phyloP scores from a whole-genome alignment of 2,797 vertebrate species.

The Cossypha heuglini region DNA sequence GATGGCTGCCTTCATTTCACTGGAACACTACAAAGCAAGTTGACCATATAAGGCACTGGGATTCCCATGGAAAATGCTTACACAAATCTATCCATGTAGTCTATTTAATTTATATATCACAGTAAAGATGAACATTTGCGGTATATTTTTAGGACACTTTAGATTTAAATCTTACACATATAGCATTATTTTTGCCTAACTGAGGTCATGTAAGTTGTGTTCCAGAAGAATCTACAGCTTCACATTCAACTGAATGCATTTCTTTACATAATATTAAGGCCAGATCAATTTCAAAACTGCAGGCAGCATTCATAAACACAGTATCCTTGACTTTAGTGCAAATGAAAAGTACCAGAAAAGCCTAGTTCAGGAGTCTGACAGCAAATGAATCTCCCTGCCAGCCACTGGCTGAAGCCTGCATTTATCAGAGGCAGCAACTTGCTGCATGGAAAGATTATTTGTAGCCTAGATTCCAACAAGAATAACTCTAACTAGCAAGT shows the following conservation, averaged over 20 bases:
- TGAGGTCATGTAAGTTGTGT: not conserved
- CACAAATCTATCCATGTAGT: slow-evolving; percentile 13
- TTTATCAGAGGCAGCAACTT: slow-evolving; percentile 44
- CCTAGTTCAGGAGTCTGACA: not conserved
- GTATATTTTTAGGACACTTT: not conserved
- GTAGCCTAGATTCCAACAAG: slow-evolving; percentile 61
- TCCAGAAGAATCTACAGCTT: not conserved
- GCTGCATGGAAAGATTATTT: slow-evolving; percentile 55
- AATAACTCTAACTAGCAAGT: slow-evolving; percentile 57
- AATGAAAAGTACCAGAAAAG: not conserved
- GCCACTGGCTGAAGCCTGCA: not conserved
- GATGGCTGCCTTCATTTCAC: slow-evolving; percentile 79
- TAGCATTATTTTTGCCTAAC: not conserved
- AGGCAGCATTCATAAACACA: not conserved
- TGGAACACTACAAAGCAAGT: slow-evolving; percentile 76
- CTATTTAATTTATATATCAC: not conserved
- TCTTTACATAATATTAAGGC: not conserved
- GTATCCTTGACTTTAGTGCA: not conserved
- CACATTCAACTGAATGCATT: not conserved
- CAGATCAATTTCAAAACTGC: not conserved
- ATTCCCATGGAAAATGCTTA: slow-evolving; percentile 87
- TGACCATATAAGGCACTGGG: slow-evolving; percentile 94
- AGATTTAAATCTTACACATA: not conserved
- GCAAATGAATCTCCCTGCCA: not conserved
- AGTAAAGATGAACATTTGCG: not conserved